Evolutionary conservation across 2,888 invertebrate genomes (phyloP), one percentile per base, ranked within the genome.

Genomic region (Micoletzkya japonica): DNA sequence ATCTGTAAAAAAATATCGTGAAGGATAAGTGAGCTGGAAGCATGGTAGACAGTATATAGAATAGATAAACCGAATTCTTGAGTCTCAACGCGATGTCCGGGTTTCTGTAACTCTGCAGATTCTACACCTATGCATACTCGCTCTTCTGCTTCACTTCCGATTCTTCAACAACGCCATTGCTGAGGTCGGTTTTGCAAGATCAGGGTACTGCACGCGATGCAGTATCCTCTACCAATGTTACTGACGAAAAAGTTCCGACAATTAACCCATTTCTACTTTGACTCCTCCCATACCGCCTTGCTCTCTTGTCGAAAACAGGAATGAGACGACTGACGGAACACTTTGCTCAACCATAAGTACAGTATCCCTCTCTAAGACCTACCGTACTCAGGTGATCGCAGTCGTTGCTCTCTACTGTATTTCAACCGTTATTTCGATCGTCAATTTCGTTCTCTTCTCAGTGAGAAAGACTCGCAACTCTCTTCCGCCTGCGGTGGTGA

Each of bases 371-470:
- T 20, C 28, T 4, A 4, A 54, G 26, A 14, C 10, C 54, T 10
- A 54, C 36, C 17, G 4, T 17, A 37, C 37, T 6, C 34, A 63
- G 63, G 50, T n/a, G 32, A 2, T 17, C n/a, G 63, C 50, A 1
- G 63, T 63, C 6, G 14, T 63, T 30, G 26, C 34, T 20, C 32
- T 63, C 49, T 63, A 63, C 34, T 20, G n/a, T 17, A 63, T 63
- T 32, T 30, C 63, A 20, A 63, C 49, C 2, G 2, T 50, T 32
- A 32, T 63, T 34, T 30, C 63, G 50, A 26, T 63, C 17, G 30
- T 50, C 50, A 63, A 63, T 32, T 63, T 63, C 34, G 32, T 63
- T 28, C 63, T 63, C 30, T 63, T 63, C 63, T 63, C 63, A 6
- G 50, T 63, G 10, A 30, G 34, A 34, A 63, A 63, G 26, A 63